A percentile compares a stretch with the other conserved stretches of the same genome.
Conservation (phyloP, 2,113 vertebrate genomes). For the Corydoras sp. region DNA sequence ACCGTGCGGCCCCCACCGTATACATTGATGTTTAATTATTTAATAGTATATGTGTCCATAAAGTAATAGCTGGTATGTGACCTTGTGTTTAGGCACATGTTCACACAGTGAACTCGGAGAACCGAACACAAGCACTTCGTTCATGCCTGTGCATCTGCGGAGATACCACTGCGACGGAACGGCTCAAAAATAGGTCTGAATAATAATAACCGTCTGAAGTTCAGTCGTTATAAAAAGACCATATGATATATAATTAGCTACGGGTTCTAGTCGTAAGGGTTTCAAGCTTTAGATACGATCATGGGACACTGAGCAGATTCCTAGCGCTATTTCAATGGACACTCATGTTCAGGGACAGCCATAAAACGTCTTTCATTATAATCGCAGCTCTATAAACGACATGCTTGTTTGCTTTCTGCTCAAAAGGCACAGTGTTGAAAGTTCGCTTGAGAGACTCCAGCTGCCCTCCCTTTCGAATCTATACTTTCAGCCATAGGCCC, state of each 20-base stretch:
- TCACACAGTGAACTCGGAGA: slow-evolving; percentile 47
- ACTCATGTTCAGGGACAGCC: slow-evolving; percentile 10
- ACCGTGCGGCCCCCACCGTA: too few relatives aligned
- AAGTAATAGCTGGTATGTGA: slow-evolving; percentile 7
- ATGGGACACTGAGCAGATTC: neutral
- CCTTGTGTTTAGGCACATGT: slow-evolving; percentile 42
- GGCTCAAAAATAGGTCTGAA: slow-evolving; percentile 13
- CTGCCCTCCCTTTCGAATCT: slow-evolving; percentile 33
- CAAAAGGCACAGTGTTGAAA: slow-evolving; percentile 36
- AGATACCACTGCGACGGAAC: slow-evolving; percentile 44
- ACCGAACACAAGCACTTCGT: slow-evolving; percentile 42
- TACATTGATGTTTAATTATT: too few relatives aligned
- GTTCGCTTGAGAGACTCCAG: slow-evolving; percentile 50
- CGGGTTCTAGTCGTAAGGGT: neutral
- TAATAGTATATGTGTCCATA: slow-evolving; percentile 37
- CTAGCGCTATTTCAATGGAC: neutral
- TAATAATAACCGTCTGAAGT: neutral
- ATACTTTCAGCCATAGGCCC: slow-evolving; percentile 17
- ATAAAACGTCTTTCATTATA: slow-evolving; percentile 26
- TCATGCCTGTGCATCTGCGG: too few relatives aligned
- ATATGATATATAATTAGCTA: neutral
- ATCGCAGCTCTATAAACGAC: slow-evolving; percentile 28
- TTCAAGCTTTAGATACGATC: neutral
- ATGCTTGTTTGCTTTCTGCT: slow-evolving; percentile 39
- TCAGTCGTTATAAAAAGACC: neutral